These are phyloP conservation scores for Ochlodes sylvanus DNA, from an alignment of 2,888 invertebrate species.

Conservation along the genomic window DNA sequence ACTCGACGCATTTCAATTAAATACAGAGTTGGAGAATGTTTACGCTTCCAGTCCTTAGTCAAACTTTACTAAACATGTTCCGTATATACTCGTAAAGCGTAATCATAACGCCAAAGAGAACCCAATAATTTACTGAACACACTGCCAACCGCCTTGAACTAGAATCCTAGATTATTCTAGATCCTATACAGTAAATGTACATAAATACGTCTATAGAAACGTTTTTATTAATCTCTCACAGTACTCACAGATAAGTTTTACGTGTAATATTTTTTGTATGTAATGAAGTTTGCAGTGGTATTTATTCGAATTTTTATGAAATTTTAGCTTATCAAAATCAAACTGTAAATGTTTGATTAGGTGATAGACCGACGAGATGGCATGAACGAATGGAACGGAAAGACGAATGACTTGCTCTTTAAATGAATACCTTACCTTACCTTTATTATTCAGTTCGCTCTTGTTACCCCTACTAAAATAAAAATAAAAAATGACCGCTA, in stretches of 20 bases:
- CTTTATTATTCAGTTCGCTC: too few relatives aligned
- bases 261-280: too few relatives aligned
- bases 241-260: background rate
- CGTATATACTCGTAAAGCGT: constrained; percentile 14
- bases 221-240: background rate
- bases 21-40: background rate
- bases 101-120: constrained; percentile 38
- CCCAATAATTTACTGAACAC: constrained; percentile 36
- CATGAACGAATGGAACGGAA: too few relatives aligned
- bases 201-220: background rate
- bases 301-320: too few relatives aligned
- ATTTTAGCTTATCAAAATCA: too few relatives aligned
- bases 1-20: background rate
- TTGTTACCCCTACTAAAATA: too few relatives aligned
- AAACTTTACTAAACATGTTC: constrained; percentile 31
- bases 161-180: constrained; percentile 46
- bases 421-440: too few relatives aligned
- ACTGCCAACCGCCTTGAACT: constrained; percentile 46
- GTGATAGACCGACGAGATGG: too few relatives aligned
- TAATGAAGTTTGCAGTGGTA: too few relatives aligned
- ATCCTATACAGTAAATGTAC: constrained; percentile 36
- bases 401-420: too few relatives aligned
- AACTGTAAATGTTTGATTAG: too few relatives aligned
- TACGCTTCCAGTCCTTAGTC: constrained; percentile 1
- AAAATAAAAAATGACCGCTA: too few relatives aligned